phyloP scores from a whole-genome alignment of 2,888 invertebrate species.

The Podabrus alpinus region DNA sequence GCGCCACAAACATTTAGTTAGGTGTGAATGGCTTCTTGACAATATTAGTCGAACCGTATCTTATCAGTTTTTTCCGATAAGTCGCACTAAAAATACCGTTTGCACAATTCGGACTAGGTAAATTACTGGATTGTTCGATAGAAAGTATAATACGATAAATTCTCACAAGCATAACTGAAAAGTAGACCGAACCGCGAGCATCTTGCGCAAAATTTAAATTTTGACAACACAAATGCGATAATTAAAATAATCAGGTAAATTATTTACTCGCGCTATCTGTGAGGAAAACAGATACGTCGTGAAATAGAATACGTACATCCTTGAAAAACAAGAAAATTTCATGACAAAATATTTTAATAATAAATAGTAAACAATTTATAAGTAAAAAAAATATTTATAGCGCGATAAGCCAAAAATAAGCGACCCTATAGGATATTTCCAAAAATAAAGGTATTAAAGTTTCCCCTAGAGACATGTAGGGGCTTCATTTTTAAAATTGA shows the following conservation, averaged over 20 bases:
- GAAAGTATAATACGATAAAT: not conserved
- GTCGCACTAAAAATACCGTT: not conserved
- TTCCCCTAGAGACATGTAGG: not conserved
- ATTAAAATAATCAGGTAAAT: constrained; percentile 13
- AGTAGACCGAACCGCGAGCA: not conserved
- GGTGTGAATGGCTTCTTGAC: not conserved
- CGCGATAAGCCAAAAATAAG: not conserved
- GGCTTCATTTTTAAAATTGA: not conserved
- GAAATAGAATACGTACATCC: constrained; percentile 7
- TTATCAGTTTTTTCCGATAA: not conserved
- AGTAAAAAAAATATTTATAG: not conserved
- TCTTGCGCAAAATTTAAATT: not conserved
- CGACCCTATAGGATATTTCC: not conserved
- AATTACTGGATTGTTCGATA: not conserved
- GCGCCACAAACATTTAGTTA: not conserved
- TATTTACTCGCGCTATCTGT: constrained; percentile 8
- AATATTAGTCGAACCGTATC: not conserved
- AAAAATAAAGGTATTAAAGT: not conserved
- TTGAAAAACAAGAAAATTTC: not conserved
- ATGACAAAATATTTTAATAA: not conserved
- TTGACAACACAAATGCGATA: not conserved
- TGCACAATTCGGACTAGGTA: not conserved
- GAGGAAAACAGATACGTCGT: constrained; percentile 17
- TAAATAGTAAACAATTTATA: not conserved
- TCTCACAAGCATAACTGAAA: not conserved